These are phyloP conservation scores for Astyanax mexicanus DNA, from an alignment of 2,797 vertebrate genomes.

Conservation along the genomic window DNA sequence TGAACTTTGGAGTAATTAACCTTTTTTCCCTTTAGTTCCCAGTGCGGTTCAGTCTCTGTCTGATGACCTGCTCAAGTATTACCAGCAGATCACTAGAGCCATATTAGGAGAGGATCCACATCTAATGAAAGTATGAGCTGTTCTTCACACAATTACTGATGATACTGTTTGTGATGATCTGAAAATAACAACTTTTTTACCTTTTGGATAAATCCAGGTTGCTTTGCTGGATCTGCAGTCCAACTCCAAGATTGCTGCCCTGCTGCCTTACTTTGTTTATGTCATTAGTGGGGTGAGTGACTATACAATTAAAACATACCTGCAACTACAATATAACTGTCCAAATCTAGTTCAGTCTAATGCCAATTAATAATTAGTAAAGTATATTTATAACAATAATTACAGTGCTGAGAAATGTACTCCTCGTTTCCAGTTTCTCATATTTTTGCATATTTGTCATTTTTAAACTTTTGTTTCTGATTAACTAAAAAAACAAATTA, in stretches of 20 bases:
- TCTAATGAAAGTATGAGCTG: constrained; percentile 87
- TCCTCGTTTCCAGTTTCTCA: too few relatives aligned
- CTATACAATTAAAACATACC: too few relatives aligned
- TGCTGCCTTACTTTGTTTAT: constrained; percentile 95
- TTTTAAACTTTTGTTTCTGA: too few relatives aligned
- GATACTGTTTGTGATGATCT: background rate
- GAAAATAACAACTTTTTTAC: background rate
- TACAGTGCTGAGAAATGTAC: too few relatives aligned
- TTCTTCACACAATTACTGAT: background rate
- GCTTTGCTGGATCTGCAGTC: constrained; percentile 92
- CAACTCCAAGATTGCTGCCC: constrained; percentile 92
- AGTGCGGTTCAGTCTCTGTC: constrained; percentile 87
- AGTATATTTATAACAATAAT: too few relatives aligned
- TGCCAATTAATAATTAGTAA: too few relatives aligned
- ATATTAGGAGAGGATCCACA: constrained; percentile 92
- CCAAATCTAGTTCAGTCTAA: too few relatives aligned
- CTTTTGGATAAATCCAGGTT: constrained; percentile 71
- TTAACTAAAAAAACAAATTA: too few relatives aligned
- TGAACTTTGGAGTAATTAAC: background rate
- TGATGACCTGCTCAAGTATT: constrained; percentile 91
- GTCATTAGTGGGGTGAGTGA: constrained; percentile 91
- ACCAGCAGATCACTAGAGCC: constrained; percentile 91
- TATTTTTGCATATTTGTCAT: too few relatives aligned
- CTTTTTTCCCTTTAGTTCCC: constrained; percentile 80
- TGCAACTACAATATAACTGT: too few relatives aligned